phyloP scores from a whole-genome alignment of 1,140 invertebrate genomes.

The Sycophaga agraensis region DNA sequence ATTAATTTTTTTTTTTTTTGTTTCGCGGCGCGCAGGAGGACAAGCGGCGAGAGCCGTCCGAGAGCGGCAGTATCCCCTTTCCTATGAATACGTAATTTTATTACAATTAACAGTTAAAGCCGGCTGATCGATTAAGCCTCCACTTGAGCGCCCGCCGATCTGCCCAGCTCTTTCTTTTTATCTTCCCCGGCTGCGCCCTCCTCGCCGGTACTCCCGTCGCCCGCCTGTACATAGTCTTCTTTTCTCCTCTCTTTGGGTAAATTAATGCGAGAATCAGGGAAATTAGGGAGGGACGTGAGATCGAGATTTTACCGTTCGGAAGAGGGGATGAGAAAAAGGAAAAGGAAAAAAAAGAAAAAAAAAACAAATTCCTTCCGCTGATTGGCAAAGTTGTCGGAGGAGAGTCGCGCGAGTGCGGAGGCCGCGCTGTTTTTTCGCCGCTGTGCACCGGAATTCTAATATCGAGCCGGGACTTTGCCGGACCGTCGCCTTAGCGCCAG shows the following conservation, averaged over 20 bases:
- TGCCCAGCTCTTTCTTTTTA: not conserved
- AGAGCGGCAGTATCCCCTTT: not conserved
- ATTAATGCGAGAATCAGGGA: conserved; percentile 19
- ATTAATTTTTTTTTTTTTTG: too few species aligned
- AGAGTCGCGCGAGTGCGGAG: not conserved
- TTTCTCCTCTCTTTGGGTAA: not conserved
- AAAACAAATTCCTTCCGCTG: conserved; percentile 4
- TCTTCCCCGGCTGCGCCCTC: not conserved
- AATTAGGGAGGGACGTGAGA: conserved; percentile 5
- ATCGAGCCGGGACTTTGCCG: too few species aligned
- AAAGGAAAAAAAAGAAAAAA: not conserved
- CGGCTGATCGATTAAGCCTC: conserved; percentile 25
- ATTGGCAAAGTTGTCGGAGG: conserved; percentile 10
- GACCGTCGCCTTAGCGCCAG: too few species aligned
- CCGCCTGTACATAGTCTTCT: not conserved
- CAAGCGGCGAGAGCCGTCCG: not conserved
- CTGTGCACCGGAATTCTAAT: too few species aligned
- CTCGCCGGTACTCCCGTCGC: not conserved
- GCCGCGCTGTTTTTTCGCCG: too few species aligned
- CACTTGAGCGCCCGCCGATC: conserved; percentile 21
- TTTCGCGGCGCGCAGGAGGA: too few species aligned
- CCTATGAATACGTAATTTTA: conserved; percentile 46
- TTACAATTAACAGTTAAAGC: conserved; percentile 37
- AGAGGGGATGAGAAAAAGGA: not conserved
- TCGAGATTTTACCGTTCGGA: conserved; percentile 1